These are phyloP conservation scores for Syngnathoides biaculeatus DNA, from an alignment of 2,113 vertebrate species.

Conservation along the genomic window DNA sequence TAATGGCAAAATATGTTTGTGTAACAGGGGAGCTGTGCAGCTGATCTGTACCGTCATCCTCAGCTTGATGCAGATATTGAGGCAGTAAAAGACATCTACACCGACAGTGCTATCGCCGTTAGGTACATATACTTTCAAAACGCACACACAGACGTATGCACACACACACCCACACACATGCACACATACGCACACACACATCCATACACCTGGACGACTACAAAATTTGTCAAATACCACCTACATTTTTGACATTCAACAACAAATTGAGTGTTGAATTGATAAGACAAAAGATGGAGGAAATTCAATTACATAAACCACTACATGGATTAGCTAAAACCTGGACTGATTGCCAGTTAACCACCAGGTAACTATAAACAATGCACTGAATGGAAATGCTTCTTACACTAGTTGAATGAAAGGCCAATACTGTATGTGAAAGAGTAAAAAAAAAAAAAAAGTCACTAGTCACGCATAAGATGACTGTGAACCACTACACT, in stretches of 20 bases:
- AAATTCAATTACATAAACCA: background rate
- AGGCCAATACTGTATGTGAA: background rate
- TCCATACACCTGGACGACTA: background rate
- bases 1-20: slow-evolving; percentile 10
- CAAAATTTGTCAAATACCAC: no score
- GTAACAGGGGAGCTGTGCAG: slow-evolving; percentile 89
- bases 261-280: no score
- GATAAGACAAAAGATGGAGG: background rate
- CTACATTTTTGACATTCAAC: no score
- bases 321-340: background rate
- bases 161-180: no score
- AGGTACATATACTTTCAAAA: slow-evolving; percentile 71
- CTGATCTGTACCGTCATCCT: slow-evolving; percentile 94
- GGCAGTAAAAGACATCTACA: slow-evolving; percentile 97
- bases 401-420: background rate
- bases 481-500: no score
- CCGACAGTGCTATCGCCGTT: slow-evolving; percentile 90
- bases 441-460: background rate
- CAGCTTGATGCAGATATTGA: slow-evolving; percentile 98
- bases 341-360: background rate
- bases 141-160: no score
- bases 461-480: background rate
- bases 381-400: background rate
- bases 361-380: background rate
- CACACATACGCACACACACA: no score